Evolutionary conservation across 2,888 invertebrate species (phyloP), one percentile per base, ranked within the genome.

Genomic region (Nebria brevicollis): DNA sequence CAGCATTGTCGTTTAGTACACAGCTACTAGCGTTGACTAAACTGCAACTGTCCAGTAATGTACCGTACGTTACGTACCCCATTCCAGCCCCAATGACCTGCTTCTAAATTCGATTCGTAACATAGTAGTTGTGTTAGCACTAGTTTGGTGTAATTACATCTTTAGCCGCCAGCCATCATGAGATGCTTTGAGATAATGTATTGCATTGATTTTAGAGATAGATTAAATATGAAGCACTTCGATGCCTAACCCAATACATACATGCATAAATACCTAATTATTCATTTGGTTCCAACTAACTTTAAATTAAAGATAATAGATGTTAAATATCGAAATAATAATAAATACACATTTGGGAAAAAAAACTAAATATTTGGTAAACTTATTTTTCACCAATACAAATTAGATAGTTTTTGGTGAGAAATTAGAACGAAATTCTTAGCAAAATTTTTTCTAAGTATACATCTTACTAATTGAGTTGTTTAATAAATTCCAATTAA

Each of bases 111-210:
- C 54, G 54, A 54, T 54, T 54, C 54, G 54, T 54, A 54, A 54
- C 54, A 54, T 54, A 54, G 54, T 54, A 54, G 8, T 54, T 8
- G 54, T 54, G 70, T 25, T 70, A 70, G 15, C 34, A 15, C 13
- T 8, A 54, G 70, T 34, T 34, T 6, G 70, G 70, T 70, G 70
- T 70, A 70, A 70, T 70, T 70, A 70, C 70, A 70, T 70, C 70
- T 70, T 70, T 70, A 70, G 70, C 70, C 70, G 25, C 15, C 11
- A 26, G 70, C 25, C 70, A 15, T 34, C 34, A 6, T 54, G 54
- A 54, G 8, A 54, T 54, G 7, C 54, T 26, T 13, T 6, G 26
- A 34, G 70, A 70, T 70, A 70, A 70, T 70, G 70, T 20, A 70
- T 70, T 70, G 70, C 70, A 70, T 70, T 70, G 70, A 70, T 70